Conservation (phyloP, 2,797 vertebrate genomes). For the Gastrophryne carolinensis region DNA sequence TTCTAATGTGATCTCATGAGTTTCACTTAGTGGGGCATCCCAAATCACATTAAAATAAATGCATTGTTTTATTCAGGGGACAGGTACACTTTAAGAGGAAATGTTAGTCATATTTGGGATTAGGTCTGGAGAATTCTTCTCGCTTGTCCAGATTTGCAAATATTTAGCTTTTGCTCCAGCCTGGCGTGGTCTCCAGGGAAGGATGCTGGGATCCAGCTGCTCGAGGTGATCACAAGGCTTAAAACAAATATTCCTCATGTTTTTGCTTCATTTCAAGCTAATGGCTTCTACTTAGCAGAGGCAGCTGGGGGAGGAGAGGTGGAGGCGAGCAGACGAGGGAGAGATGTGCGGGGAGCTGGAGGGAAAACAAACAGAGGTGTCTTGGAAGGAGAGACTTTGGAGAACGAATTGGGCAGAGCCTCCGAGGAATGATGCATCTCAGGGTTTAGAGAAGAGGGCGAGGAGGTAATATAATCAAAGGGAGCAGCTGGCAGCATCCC, state of each 20-base stretch:
- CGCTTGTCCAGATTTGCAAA: slow-evolving; percentile 22
- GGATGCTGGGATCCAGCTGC: slow-evolving; percentile 55
- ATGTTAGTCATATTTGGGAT: no score
- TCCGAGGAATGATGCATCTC: neutral
- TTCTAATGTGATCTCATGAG: no score
- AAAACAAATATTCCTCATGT: slow-evolving; percentile 59
- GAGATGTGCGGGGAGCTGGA: neutral
- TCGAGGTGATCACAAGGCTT: slow-evolving; percentile 56
- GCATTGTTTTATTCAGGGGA: no score
- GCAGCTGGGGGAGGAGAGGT: slow-evolving; percentile 53
- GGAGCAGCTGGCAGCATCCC: neutral
- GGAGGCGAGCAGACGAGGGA: neutral
- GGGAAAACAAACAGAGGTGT: neutral
- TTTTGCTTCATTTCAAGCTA: slow-evolving; percentile 62
- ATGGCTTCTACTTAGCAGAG: slow-evolving; percentile 62
- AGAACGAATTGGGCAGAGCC: neutral
- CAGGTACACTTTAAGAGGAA: no score
- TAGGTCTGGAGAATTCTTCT: no score
- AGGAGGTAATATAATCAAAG: neutral
- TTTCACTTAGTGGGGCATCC: no score
- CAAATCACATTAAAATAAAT: no score
- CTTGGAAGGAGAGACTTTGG: neutral
- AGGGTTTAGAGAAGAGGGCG: neutral
- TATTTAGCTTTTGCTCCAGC: slow-evolving; percentile 13
- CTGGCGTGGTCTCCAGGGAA: slow-evolving; percentile 54